Percentiles rank a stretch among this genome's conserved stretches.
phyloP scores from a whole-genome alignment of 2,113 vertebrate genomes.

The Gulo gulo region DNA sequence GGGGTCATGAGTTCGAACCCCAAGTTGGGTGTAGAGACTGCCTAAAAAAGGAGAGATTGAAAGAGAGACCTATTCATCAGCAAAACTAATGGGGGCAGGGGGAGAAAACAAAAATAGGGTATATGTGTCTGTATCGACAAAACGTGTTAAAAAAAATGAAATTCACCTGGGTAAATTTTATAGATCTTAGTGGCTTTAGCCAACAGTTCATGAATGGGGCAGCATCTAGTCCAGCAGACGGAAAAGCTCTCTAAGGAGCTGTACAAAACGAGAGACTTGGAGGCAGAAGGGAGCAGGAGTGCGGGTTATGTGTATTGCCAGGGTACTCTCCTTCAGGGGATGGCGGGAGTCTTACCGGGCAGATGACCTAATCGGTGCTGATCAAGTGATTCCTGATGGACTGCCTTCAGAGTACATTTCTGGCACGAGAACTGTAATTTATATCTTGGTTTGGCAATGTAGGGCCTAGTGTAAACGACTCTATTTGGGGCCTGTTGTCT shows the following conservation, averaged over 20 bases:
- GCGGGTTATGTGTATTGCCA: background rate
- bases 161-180: background rate
- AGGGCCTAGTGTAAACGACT: background rate
- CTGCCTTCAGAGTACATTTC: background rate
- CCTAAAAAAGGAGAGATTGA: background rate
- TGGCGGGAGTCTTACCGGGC: background rate
- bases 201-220: background rate
- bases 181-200: background rate
- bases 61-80: background rate
- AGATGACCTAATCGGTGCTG: background rate
- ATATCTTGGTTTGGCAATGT: background rate
- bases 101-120: background rate
- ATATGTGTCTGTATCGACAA: background rate
- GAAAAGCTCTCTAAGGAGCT: background rate
- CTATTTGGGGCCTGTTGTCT: background rate
- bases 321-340: background rate
- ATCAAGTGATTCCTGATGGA: background rate
- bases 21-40: background rate
- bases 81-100: background rate
- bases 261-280: background rate
- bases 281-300: background rate
- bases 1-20: background rate
- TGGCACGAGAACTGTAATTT: background rate
- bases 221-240: no score
- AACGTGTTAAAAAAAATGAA: background rate